A percentile compares a stretch with the other conserved stretches of the same genome.
Evolutionary conservation across 2,113 vertebrate species (phyloP).

Genomic region (Barnardius zonarius): DNA sequence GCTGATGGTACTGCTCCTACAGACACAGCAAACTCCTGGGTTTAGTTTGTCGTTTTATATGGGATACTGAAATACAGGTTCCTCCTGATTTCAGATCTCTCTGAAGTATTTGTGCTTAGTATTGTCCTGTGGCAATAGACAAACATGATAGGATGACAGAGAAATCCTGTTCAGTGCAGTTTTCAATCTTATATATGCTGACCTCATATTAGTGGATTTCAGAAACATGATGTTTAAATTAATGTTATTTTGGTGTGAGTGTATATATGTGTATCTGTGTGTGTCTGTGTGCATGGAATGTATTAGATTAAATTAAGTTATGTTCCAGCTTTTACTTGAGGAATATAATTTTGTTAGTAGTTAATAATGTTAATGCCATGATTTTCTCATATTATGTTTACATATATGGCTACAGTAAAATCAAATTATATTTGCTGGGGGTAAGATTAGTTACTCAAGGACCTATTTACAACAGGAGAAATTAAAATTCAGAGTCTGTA

Average conservation of each 20-base stretch:
- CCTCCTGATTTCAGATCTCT: background rate
- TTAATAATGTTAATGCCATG: slow-evolving; percentile 61
- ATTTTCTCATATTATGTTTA: slow-evolving; percentile 65
- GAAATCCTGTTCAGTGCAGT: background rate
- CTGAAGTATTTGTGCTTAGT: background rate
- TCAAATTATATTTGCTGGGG: slow-evolving; percentile 64
- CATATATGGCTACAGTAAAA: slow-evolving; percentile 45
- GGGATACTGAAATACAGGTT: background rate
- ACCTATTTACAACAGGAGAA: slow-evolving; percentile 30
- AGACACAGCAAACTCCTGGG: background rate
- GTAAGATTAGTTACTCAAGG: slow-evolving; percentile 39
- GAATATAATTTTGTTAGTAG: slow-evolving; percentile 68
- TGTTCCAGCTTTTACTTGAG: slow-evolving; percentile 48
- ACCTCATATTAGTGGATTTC: slow-evolving; percentile 46
- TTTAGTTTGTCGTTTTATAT: background rate
- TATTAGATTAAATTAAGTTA: slow-evolving; percentile 66
- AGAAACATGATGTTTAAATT: slow-evolving; percentile 64
- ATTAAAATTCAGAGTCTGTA: slow-evolving; percentile 9
- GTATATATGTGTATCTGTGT: slow-evolving; percentile 39
- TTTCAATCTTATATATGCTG: background rate
- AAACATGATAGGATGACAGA: background rate
- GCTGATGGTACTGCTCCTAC: background rate
- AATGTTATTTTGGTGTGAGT: slow-evolving; percentile 50
- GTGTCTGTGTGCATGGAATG: slow-evolving; percentile 57
- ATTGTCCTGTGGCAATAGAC: background rate